Evolutionary conservation across 2,797 vertebrate genomes (phyloP), one percentile per base, ranked within the genome.

Genomic region (Aselliscus stoliczkanus): DNA sequence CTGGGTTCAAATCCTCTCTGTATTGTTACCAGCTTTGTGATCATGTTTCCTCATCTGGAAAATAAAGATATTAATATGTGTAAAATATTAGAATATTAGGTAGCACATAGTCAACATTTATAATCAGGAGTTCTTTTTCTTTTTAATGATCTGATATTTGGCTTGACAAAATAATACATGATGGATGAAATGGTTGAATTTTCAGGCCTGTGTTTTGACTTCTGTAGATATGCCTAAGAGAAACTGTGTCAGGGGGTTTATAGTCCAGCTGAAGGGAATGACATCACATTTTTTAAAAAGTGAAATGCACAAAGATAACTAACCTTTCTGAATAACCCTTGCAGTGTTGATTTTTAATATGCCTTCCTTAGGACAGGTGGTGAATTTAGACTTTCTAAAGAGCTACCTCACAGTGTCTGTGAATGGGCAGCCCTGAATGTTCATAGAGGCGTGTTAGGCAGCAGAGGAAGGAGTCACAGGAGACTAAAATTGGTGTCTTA

Each of bases 371-470:
- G 64, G 27, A 37, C 9, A 73, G 54, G 7, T 10, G 18, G 14
- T 73, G 27, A 84, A 42, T 62, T 64, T 62, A 50, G 60, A 54
- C 2, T 77, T 47, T 15, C 27, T 56, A 23, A 12, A 79, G 2
- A 62, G 8, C 23, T 5, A 56, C 1, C 0, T 73, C 14, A 12
- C 7, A 64, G 18, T 47, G 0, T 37, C 14, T 23, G 2, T 27
- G 56, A 34, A 64, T 79, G 17, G 18, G 21, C 31, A 52, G 65
- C 34, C 21, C 20, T 25, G 18, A 14, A 4, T 76, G 2, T 88
- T 70, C n/a, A 56, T 29, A 15, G 17, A 42, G 4, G 47, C 47
- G 13, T 50, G 47, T 50, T 50, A 50, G 47, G 47, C 14, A 50
- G 13, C 14, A 4, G 14, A 50, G 47, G 47, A 14, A 50, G 14